These are phyloP conservation scores for Stenurella melanura DNA, from an alignment of 2,888 invertebrate genomes.

Conservation along the genomic window DNA sequence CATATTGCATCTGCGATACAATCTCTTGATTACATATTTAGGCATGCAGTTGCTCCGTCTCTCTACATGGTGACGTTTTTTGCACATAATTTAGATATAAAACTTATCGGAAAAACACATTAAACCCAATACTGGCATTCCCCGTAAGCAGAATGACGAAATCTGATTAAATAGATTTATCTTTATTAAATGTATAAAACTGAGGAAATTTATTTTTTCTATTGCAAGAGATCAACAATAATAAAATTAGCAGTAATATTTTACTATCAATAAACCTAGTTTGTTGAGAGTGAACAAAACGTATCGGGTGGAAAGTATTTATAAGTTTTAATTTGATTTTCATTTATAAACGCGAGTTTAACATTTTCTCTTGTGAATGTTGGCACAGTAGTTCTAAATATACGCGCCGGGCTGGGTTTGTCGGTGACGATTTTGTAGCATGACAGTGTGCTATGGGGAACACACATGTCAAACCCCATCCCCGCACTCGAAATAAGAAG, in stretches of 20 bases:
- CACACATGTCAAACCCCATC: conserved; percentile 78
- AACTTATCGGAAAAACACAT: neutral
- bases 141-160: neutral
- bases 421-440: conserved; percentile 63
- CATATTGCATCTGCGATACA: too few species aligned
- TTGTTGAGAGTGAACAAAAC: neutral
- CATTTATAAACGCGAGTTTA: conserved; percentile 29
- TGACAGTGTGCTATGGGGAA: conserved; percentile 77
- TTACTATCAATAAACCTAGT: conserved; percentile 8
- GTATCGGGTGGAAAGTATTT: conserved; percentile 14
- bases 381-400: conserved; percentile 66
- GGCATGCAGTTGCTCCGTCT: too few species aligned
- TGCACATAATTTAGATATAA: too few species aligned
- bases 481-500: conserved; percentile 79
- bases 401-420: conserved; percentile 63
- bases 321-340: conserved; percentile 35
- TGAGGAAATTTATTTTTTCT: neutral
- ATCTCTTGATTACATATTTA: too few species aligned
- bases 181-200: neutral
- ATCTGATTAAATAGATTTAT: neutral
- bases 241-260: conserved; percentile 14
- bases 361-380: conserved; percentile 52
- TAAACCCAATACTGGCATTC: too few species aligned
- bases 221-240: conserved; percentile 2
- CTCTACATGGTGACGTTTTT: too few species aligned